These are phyloP conservation scores for Neolamprologus brichardi DNA, from an alignment of 2,113 vertebrate genomes.

Conservation along the genomic window DNA sequence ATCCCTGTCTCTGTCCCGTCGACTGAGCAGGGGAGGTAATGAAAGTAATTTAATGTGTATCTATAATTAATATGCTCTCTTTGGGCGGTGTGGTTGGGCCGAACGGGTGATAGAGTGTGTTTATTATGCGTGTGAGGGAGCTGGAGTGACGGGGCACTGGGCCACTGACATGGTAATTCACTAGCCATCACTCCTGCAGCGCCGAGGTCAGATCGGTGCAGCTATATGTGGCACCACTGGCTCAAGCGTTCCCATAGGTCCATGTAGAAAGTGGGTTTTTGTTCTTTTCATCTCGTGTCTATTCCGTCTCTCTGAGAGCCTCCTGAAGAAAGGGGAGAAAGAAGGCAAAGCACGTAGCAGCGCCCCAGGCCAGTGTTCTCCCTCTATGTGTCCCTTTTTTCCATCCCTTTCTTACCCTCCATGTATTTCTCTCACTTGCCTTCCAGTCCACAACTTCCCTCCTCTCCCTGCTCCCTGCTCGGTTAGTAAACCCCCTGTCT, in stretches of 20 bases:
- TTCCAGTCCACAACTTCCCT: not conserved
- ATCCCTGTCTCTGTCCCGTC: constrained; percentile 64
- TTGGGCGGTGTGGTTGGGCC: constrained; percentile 69
- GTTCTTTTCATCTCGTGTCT: constrained; percentile 9
- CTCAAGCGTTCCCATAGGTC: constrained; percentile 33
- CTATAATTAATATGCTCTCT: constrained; percentile 92
- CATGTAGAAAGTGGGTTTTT: constrained; percentile 34
- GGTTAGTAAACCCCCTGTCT: not conserved
- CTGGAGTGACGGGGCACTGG: constrained; percentile 47
- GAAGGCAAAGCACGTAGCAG: constrained; percentile 31
- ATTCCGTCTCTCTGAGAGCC: constrained; percentile 20
- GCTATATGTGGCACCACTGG: constrained; percentile 53
- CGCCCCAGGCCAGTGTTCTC: constrained; percentile 46
- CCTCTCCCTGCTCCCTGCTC: not conserved
- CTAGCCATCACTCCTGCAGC: constrained; percentile 54
- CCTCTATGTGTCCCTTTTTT: constrained; percentile 28
- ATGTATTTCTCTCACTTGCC: not conserved
- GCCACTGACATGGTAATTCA: constrained; percentile 55
- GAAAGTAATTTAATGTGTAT: constrained; percentile 96
- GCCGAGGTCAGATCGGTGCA: constrained; percentile 21
- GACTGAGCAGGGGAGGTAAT: constrained; percentile 77
- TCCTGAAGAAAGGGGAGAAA: constrained; percentile 30
- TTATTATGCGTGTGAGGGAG: constrained; percentile 70
- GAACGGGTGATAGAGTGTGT: constrained; percentile 77
- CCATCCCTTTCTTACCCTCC: not conserved